Conservation (phyloP, 2,888 invertebrate species). For the Melitaea athalia region DNA sequence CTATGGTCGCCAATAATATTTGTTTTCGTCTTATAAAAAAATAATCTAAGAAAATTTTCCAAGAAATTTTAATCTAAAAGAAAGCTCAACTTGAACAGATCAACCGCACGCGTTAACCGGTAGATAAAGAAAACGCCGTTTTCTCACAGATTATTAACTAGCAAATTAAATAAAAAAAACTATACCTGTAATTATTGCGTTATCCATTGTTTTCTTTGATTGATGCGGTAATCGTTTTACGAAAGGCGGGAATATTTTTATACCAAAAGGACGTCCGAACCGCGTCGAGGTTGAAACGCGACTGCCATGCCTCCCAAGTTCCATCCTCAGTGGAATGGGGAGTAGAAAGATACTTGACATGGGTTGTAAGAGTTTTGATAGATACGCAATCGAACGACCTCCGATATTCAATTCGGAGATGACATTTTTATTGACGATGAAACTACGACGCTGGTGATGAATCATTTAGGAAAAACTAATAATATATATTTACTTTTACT, state of each 20-base stretch:
- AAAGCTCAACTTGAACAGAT: background rate
- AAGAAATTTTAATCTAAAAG: background rate
- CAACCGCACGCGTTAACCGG: background rate
- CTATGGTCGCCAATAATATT: background rate
- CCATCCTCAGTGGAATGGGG: constrained; percentile 42
- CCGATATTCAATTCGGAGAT: constrained; percentile 31
- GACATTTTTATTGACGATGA: constrained; percentile 33
- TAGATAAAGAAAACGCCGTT: background rate
- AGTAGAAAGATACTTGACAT: constrained; percentile 34
- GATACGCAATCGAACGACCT: constrained; percentile 36
- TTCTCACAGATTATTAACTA: constrained; percentile 2
- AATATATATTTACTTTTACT: background rate
- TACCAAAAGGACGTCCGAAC: constrained; percentile 36
- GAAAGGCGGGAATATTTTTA: constrained; percentile 52
- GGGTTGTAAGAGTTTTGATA: constrained; percentile 35
- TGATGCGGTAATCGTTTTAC: constrained; percentile 28
- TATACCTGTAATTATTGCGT: constrained; percentile 32
- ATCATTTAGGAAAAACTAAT: background rate
- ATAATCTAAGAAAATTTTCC: background rate
- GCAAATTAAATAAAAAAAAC: constrained; percentile 20
- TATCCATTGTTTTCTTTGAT: constrained; percentile 38
- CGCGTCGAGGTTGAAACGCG: constrained; percentile 38
- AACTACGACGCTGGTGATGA: background rate
- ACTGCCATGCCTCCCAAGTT: constrained; percentile 43
- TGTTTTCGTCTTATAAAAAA: too few species aligned